Percentiles rank a stretch among this genome's conserved stretches.
phyloP scores from a whole-genome alignment of 2,797 vertebrate genomes.

The Scleropages formosus region DNA sequence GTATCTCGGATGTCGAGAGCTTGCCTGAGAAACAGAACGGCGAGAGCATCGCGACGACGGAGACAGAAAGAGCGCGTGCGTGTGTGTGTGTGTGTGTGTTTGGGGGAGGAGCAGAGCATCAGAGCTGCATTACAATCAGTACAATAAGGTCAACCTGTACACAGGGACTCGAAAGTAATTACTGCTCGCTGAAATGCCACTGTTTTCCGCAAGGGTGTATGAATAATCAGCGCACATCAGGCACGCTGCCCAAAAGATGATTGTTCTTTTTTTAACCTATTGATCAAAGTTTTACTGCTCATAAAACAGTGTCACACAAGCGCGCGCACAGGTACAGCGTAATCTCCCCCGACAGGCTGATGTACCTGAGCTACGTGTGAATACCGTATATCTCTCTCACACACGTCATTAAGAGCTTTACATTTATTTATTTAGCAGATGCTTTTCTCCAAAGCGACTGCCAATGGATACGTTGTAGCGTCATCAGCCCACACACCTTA shows the following conservation, averaged over 20 bases:
- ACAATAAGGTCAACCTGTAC: constrained; percentile 60
- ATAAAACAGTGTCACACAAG: constrained; percentile 25
- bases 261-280: constrained; percentile 17
- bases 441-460: no score
- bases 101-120: constrained; percentile 24
- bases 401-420: not conserved
- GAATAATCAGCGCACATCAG: constrained; percentile 50
- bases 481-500: no score
- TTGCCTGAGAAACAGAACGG: not conserved
- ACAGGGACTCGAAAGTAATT: constrained; percentile 35
- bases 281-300: constrained; percentile 38
- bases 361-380: not conserved
- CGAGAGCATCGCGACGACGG: not conserved
- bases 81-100: not conserved
- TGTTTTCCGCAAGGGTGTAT: constrained; percentile 9
- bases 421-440: no score
- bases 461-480: no score
- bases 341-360: not conserved
- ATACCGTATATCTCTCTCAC: not conserved
- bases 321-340: not conserved
- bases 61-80: not conserved
- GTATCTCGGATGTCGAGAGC: not conserved
- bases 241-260: constrained; percentile 53
- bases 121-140: constrained; percentile 64
- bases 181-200: constrained; percentile 29